phyloP scores from a whole-genome alignment of 2,113 vertebrate genomes.

The Dolichotis patagonum region DNA sequence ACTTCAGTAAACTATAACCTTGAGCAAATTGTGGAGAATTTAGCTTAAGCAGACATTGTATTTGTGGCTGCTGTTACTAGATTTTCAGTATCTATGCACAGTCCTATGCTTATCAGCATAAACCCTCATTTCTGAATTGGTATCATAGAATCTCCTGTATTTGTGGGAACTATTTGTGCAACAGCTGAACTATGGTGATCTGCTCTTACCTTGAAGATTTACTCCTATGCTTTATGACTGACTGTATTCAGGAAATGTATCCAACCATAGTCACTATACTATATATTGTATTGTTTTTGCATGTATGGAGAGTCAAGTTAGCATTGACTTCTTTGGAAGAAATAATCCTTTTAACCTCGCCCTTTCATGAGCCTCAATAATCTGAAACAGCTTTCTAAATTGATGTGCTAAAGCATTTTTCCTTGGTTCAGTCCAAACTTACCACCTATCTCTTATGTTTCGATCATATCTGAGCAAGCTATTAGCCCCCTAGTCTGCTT shows the following conservation, averaged over 20 bases:
- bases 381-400: slow-evolving; percentile 22
- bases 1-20: background rate
- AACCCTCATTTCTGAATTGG: slow-evolving; percentile 35
- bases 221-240: background rate
- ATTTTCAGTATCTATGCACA: background rate
- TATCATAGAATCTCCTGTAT: slow-evolving; percentile 8
- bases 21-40: slow-evolving; percentile 51
- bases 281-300: slow-evolving; percentile 28
- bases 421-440: background rate
- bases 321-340: background rate
- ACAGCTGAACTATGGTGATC: background rate
- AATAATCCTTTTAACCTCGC: background rate
- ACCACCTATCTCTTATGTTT: background rate
- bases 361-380: background rate
- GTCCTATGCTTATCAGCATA: slow-evolving; percentile 20
- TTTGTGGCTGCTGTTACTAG: slow-evolving; percentile 10
- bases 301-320: background rate
- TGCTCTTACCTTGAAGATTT: slow-evolving; percentile 12
- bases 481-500: slow-evolving; percentile 66
- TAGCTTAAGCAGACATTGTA: slow-evolving; percentile 18
- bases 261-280: background rate
- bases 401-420: slow-evolving; percentile 26
- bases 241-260: background rate
- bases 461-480: slow-evolving; percentile 35
- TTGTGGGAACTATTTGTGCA: background rate